Conservation (phyloP, 2,113 vertebrate genomes). For the Tretioscincus oriximinensis region DNA sequence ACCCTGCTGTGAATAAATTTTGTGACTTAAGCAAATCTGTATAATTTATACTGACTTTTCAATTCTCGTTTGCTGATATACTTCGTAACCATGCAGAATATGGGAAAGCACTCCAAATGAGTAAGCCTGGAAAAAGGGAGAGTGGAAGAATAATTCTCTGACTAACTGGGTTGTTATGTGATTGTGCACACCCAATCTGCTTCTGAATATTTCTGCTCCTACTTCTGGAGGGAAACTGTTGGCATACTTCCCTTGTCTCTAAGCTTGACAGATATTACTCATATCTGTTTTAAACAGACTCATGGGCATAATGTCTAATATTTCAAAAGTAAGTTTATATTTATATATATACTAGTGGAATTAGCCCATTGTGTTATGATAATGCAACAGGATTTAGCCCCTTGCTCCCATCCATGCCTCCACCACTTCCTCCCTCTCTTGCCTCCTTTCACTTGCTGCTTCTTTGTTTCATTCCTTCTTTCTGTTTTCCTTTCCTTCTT, state of each 20-base stretch:
- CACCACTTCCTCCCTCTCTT: too few relatives aligned
- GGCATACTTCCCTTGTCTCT: not conserved
- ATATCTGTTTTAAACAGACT: not conserved
- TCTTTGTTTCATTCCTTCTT: too few relatives aligned
- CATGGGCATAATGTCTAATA: not conserved
- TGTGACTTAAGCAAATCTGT: not conserved
- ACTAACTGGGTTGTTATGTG: not conserved
- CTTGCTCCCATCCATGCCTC: too few relatives aligned
- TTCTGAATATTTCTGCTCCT: not conserved
- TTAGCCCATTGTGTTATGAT: too few relatives aligned
- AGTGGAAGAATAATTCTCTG: not conserved
- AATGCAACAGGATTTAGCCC: too few relatives aligned
- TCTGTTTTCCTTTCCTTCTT: too few relatives aligned
- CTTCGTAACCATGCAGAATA: not conserved
- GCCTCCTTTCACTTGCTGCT: too few relatives aligned
- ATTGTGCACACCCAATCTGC: not conserved
- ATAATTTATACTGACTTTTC: not conserved
- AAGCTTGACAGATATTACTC: not conserved
- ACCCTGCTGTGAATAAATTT: not conserved
- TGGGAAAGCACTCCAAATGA: not conserved
- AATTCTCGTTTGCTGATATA: not conserved
- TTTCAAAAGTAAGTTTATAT: too few relatives aligned
- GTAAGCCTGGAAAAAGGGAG: not conserved
- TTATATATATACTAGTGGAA: too few relatives aligned
- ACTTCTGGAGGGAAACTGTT: not conserved